Conservation (phyloP, 2,888 invertebrate species). For the Carcina quercana region DNA sequence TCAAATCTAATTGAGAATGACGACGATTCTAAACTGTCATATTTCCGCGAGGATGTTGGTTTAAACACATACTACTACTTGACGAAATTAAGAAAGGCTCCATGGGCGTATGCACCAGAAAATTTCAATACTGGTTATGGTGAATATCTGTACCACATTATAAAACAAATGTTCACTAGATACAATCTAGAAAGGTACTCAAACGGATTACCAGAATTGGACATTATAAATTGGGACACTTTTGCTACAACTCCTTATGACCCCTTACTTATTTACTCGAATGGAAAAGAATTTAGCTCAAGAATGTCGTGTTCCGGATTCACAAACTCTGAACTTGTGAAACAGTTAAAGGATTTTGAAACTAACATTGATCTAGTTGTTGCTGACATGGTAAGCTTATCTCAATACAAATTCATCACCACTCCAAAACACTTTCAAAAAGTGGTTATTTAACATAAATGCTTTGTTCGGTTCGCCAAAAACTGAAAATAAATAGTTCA, state of each 20-base stretch:
- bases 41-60: slow-evolving; percentile 83
- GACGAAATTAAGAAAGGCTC: slow-evolving; percentile 65
- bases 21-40: slow-evolving; percentile 76
- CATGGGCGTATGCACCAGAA: slow-evolving; percentile 62
- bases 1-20: slow-evolving; percentile 46
- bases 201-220: slow-evolving; percentile 75
- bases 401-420: no score
- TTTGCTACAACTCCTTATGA: slow-evolving; percentile 69
- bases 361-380: slow-evolving; percentile 39
- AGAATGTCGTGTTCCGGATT: slow-evolving; percentile 59
- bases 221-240: slow-evolving; percentile 66
- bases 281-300: slow-evolving; percentile 76
- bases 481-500: no score
- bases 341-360: slow-evolving; percentile 46
- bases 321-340: slow-evolving; percentile 39
- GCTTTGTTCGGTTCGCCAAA: no score
- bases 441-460: no score
- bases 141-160: slow-evolving; percentile 76
- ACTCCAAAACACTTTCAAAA: no score
- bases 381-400: slow-evolving; percentile 51
- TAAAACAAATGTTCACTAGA: slow-evolving; percentile 80
- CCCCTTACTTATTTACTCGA: slow-evolving; percentile 76
- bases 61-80: slow-evolving; percentile 79
- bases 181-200: slow-evolving; percentile 82
- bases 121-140: slow-evolving; percentile 70